Conservation (phyloP, 23 tunicate genomes). For the Trididemnum clinides region DNA sequence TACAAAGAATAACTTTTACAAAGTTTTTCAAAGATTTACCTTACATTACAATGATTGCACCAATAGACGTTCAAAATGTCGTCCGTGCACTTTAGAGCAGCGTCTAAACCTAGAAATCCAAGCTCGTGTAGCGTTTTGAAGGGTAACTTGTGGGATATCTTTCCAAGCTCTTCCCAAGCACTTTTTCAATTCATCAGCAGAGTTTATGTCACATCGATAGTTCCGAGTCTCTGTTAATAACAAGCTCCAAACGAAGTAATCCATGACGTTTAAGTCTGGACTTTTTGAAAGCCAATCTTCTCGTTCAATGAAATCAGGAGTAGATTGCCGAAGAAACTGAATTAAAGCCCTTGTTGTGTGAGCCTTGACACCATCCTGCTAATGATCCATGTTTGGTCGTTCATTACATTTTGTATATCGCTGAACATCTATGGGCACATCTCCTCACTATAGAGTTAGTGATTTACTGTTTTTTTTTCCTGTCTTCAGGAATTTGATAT, state of each 20-base stretch:
- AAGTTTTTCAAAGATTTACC: neutral
- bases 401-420: too few species aligned
- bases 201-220: neutral
- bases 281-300: too few species aligned
- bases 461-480: too few species aligned
- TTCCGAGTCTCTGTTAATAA: too few species aligned
- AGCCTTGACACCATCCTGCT: too few species aligned
- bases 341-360: too few species aligned
- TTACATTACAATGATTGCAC: slow-evolving; percentile 3
- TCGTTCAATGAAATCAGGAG: too few species aligned
- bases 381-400: too few species aligned
- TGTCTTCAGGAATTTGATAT: too few species aligned
- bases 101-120: slow-evolving; percentile 4
- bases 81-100: slow-evolving; percentile 16
- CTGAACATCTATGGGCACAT: too few species aligned
- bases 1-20: slow-evolving; percentile 13
- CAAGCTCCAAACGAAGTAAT: neutral
- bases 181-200: slow-evolving; percentile 3
- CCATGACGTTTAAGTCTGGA: neutral
- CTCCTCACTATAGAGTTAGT: too few species aligned
- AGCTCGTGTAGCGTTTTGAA: slow-evolving; percentile 3
- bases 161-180: slow-evolving; percentile 11
- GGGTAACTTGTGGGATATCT: neutral
- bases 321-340: too few species aligned
- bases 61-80: slow-evolving; percentile 3